Base-by-base conservation (phyloP, 2,888 invertebrate species). In the Megamerina dolium region DNA sequence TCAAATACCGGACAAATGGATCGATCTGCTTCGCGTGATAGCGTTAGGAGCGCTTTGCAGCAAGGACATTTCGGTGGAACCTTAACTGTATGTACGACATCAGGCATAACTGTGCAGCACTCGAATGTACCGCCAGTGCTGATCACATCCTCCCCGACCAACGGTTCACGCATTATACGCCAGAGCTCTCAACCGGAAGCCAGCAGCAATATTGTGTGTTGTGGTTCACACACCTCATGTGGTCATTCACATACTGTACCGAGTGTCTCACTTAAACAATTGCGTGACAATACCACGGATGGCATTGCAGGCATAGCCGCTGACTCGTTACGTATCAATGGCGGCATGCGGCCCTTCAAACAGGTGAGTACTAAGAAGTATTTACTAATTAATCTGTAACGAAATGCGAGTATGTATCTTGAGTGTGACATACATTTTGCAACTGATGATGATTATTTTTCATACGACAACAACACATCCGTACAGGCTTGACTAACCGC, bases 241-340 rank as follows among this genome's bases (percentile, higher is more conserved):
- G 81, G 80, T 59, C 75, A 78, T 57, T 81, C 81, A 57, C 71
- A 70, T 32, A 77, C 82, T 46, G 81, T 83, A 58, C 85, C 87
- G 51, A 89, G 88, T 74, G 86, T 88, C 65, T 91, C 91, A 30
- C 74, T 91, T 64, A 83, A 90, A 63, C 90, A 91, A 70, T 76
- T 91, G 43, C 79, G 87, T 55, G 75, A 75, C 40, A 86, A 86
- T 75, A 83, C 83, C 34, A 81, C 81, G 50, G 90, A 90, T 66
- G 88, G 89, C 54, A 88, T 95, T 52, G 93, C 93, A 36, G 91
- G 91, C 66, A 95, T 96, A 62, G 95, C 94, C 17, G 92, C 92
- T 38, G 95, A 95, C 74, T 93, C 93, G 45, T 80, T 95, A 59
- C 80, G 94, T 63, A 91, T 95, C 74, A 95, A 94, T 75, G 96